Evolutionary conservation across 64 coral and sea anemone species (phyloP).

Genomic region (Actinia equina): DNA sequence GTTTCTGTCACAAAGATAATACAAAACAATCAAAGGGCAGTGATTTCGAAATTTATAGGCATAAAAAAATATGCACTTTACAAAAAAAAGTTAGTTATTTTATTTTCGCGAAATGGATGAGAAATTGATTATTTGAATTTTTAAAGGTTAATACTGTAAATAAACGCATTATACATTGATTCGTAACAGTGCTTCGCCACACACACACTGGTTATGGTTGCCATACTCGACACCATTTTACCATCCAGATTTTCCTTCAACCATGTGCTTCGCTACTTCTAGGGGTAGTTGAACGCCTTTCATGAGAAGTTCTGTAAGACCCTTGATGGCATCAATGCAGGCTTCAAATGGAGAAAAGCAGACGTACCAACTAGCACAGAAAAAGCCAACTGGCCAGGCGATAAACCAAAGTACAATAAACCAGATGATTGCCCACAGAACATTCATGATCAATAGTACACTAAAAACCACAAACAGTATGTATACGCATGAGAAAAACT

Average conservation of each 20-base stretch:
- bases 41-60: too few relatives aligned
- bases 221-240: neutral
- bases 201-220: neutral
- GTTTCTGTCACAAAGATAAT: too few relatives aligned
- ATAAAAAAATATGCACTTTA: neutral
- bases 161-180: neutral
- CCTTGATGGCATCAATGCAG: slow-evolving; percentile 62
- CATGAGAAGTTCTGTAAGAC: slow-evolving; percentile 64
- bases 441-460: slow-evolving; percentile 51
- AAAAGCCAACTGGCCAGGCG: slow-evolving; percentile 73
- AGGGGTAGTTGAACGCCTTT: slow-evolving; percentile 65
- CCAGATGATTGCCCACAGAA: slow-evolving; percentile 87
- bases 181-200: neutral
- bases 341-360: slow-evolving; percentile 81
- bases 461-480: neutral
- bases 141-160: too few relatives aligned
- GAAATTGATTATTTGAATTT: neutral
- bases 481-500: neutral
- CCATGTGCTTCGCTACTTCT: slow-evolving; percentile 73
- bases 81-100: neutral
- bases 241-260: slow-evolving; percentile 73
- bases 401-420: slow-evolving; percentile 66
- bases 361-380: slow-evolving; percentile 83
- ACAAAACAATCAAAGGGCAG: too few relatives aligned
- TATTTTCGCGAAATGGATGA: neutral